A percentile compares a stretch with the other conserved stretches of the same genome.
Conservation (phyloP, 2,888 invertebrate species). For the Tetrapedia diversipes region DNA sequence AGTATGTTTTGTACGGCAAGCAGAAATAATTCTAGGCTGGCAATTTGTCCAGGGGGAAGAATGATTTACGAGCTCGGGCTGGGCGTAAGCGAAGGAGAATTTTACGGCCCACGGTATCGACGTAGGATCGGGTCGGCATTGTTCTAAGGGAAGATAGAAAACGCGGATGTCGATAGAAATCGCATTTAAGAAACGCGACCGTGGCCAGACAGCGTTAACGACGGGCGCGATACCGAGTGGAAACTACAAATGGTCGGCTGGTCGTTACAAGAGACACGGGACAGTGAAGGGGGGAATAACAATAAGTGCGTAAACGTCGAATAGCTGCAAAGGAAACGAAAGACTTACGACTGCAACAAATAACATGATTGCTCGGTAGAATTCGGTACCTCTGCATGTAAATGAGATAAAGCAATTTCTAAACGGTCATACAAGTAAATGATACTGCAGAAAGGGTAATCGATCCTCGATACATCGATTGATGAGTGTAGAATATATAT, state of each 20-base stretch:
- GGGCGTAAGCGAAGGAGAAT: slow-evolving; percentile 33
- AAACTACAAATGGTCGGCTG: slow-evolving; percentile 19
- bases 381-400: no score
- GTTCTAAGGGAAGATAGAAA: slow-evolving; percentile 41
- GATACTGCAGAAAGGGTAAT: no score
- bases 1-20: slow-evolving; percentile 1
- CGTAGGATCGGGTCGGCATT: slow-evolving; percentile 37
- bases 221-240: slow-evolving; percentile 18
- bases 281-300: not conserved
- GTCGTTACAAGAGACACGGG: slow-evolving; percentile 12
- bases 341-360: not conserved
- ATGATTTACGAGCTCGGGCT: slow-evolving; percentile 57
- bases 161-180: slow-evolving; percentile 51
- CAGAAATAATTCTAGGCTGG: slow-evolving; percentile 45
- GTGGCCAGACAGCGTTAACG: slow-evolving; percentile 38
- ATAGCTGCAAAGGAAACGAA: not conserved
- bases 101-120: slow-evolving; percentile 47
- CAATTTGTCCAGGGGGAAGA: slow-evolving; percentile 51
- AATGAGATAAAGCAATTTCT: no score
- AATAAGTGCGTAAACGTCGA: not conserved
- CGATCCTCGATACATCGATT: no score
- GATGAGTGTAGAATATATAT: no score
- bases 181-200: slow-evolving; percentile 31
- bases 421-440: no score
- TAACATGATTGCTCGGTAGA: no score